Evolutionary conservation across 92 coral and sea anemone species (phyloP).

Genomic region (Phymanthus crucifer): DNA sequence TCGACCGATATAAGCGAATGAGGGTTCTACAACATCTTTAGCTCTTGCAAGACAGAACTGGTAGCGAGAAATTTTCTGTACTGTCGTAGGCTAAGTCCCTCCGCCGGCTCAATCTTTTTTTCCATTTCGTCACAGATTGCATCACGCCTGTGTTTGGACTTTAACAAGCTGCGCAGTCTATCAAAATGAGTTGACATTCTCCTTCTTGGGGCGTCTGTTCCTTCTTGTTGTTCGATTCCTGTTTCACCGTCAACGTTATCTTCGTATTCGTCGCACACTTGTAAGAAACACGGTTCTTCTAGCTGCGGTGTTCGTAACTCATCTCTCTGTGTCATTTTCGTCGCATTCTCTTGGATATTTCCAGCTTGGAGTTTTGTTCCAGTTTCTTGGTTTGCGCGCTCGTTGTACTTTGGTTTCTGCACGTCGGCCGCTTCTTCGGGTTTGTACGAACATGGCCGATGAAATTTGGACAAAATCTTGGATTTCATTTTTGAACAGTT

Average conservation of each 20-base stretch:
- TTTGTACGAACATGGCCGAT: slow-evolving; percentile 6
- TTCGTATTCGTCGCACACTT: background rate
- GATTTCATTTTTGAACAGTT: slow-evolving; percentile 12
- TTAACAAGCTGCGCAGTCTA: slow-evolving; percentile 35
- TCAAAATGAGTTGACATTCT: slow-evolving; percentile 49
- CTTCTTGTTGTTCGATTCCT: background rate
- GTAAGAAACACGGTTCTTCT: background rate
- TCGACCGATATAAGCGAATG: too few relatives aligned
- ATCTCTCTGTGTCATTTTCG: background rate
- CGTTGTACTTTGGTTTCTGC: background rate
- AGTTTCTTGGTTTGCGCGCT: slow-evolving; percentile 4
- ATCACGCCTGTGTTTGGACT: slow-evolving; percentile 39
- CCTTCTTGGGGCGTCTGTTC: background rate
- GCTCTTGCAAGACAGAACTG: slow-evolving; percentile 42
- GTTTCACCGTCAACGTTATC: background rate
- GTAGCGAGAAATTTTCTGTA: slow-evolving; percentile 68
- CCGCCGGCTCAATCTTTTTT: slow-evolving; percentile 36
- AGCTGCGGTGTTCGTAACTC: too few relatives aligned
- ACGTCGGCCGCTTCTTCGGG: background rate
- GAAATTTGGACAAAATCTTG: slow-evolving; percentile 18
- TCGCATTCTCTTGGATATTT: background rate
- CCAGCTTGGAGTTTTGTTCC: background rate
- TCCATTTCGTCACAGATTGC: slow-evolving; percentile 79
- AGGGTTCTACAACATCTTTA: slow-evolving; percentile 38
- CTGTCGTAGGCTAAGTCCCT: slow-evolving; percentile 57